phyloP scores from a whole-genome alignment of 2,797 vertebrate species.

The Hoplostethus mediterraneus region DNA sequence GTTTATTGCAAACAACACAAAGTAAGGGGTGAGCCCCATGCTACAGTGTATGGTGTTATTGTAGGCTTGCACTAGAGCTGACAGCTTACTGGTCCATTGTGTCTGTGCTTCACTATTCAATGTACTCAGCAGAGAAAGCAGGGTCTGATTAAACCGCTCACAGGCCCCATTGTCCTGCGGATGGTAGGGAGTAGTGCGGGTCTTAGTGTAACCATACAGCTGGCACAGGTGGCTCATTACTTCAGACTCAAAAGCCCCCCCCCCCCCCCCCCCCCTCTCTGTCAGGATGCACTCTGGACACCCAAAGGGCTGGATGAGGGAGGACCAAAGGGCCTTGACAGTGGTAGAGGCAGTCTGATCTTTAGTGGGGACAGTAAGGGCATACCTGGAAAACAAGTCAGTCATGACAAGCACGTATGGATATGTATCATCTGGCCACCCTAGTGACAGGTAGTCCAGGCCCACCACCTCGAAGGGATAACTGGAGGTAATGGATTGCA shows the following conservation, averaged over 20 bases:
- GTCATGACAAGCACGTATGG: background rate
- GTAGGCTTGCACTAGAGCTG: no score
- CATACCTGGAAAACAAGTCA: constrained; percentile 13
- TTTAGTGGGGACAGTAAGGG: background rate
- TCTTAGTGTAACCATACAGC: background rate
- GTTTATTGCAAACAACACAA: background rate
- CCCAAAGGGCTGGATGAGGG: constrained; percentile 2
- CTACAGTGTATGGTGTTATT: no score
- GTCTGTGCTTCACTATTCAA: background rate
- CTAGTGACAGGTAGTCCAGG: no score
- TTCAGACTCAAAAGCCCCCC: background rate
- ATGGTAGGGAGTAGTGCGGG: constrained; percentile 57
- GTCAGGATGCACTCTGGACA: constrained; percentile 5
- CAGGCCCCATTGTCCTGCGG: constrained; percentile 34
- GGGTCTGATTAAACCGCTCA: background rate
- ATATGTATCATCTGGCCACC: no score
- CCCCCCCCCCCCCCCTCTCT: constrained; percentile 5
- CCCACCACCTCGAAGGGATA: background rate
- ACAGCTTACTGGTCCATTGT: background rate
- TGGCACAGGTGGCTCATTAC: background rate
- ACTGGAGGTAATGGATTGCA: background rate
- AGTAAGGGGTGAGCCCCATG: no score
- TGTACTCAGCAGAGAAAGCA: background rate
- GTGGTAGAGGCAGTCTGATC: constrained; percentile 8
- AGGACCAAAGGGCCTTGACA: background rate